phyloP scores from a whole-genome alignment of 2,113 vertebrate genomes.

The Brachypodius melanocephalos region DNA sequence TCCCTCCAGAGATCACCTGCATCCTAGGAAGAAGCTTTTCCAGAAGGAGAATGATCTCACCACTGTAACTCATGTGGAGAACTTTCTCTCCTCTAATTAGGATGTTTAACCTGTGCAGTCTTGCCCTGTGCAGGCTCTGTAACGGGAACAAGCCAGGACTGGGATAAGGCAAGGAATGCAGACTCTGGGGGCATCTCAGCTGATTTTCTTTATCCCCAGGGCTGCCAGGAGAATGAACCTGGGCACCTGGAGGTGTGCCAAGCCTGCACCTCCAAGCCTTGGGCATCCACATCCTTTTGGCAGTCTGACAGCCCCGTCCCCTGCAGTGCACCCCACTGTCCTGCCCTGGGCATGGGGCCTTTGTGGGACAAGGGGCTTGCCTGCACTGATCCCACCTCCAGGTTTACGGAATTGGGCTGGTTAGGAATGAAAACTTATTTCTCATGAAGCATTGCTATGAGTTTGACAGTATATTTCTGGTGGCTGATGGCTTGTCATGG shows the following conservation, averaged over 20 bases:
- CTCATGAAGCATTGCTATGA: neutral
- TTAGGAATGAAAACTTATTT: neutral
- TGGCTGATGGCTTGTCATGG: neutral
- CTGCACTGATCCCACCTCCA: neutral
- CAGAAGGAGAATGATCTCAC: neutral
- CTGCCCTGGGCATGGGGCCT: neutral
- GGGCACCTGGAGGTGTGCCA: neutral
- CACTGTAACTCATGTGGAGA: neutral
- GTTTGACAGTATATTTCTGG: neutral
- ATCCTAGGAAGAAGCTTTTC: neutral
- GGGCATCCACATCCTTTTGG: neutral
- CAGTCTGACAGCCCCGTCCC: neutral
- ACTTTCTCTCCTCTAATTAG: neutral
- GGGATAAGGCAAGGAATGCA: neutral
- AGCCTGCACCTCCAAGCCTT: neutral
- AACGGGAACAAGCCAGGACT: neutral
- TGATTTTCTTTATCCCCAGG: neutral
- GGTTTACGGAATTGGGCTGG: neutral
- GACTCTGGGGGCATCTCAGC: neutral
- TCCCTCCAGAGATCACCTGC: neutral
- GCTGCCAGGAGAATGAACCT: neutral
- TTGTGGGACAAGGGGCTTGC: neutral
- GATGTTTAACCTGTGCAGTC: neutral
- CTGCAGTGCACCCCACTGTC: neutral
- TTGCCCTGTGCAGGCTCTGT: neutral